Evolutionary conservation across 2,113 vertebrate genomes (phyloP), one percentile per base, ranked within the genome.

Genomic region (Helogale parvula): DNA sequence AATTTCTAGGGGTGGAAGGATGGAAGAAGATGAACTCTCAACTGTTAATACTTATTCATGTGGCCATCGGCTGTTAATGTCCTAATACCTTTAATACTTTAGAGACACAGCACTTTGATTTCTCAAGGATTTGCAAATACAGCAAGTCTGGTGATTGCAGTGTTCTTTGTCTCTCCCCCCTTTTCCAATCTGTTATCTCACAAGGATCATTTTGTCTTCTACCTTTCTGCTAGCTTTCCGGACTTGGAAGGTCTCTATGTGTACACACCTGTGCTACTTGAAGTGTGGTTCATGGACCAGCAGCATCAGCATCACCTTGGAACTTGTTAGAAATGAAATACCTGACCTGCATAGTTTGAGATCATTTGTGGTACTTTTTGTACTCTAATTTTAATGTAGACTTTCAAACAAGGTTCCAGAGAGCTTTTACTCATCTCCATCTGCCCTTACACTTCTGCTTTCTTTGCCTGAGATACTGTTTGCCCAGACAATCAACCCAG

Each of bases 251-350:
- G 1, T 84, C 11, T 86, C 38, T 29, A 23, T 16, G 65, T 1
- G 2, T n/a, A 72, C 9, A 11, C 6, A 47, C 17, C 19, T 80
- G 4, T 68, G 6, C 2, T 72, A 35, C 29, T 84, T 2, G 35
- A 65, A 68, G 2, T 74, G 13, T 65, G 12, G 19, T 41, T 23
- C 2, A 25, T 65, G 35, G 23, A 13, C 21, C 7, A n/a, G 68
- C 1, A 16, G 3, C 4, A 23, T 45, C 1, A 35, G 3, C 27
- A 27, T 76, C 38, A 33, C 12, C 29, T 54, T 5, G 19, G 3
- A 83, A 74, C 89, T 86, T 71, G 3, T 83, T 72, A 83, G 19
- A 35, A 87, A 65, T 50, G 2, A 11, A 90, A 71, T 14, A n/a
- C 21, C n/a, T 63, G 7, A 41, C 19, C 63, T 29, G 21, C 1